A percentile compares a stretch with the other conserved stretches of the same genome.
Conservation (phyloP, 2,797 vertebrate species). For the Gephyroberyx darwinii region DNA sequence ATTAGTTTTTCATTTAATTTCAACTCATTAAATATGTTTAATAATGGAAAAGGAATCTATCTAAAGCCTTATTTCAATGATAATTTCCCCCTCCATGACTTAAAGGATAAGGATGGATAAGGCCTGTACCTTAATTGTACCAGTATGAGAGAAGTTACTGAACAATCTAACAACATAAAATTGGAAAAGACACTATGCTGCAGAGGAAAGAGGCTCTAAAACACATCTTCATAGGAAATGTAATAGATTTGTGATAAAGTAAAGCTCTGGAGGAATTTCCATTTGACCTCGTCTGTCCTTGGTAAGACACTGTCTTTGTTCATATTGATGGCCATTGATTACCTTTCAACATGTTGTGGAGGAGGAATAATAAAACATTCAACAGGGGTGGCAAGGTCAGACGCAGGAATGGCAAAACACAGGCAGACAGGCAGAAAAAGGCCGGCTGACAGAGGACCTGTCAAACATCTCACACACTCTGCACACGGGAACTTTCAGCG, state of each 20-base stretch:
- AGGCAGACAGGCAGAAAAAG: slow-evolving; percentile 16
- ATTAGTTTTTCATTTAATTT: neutral
- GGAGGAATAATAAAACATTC: slow-evolving; percentile 58
- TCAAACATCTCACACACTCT: slow-evolving; percentile 57
- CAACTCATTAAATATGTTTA: slow-evolving; percentile 13
- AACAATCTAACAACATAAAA: neutral
- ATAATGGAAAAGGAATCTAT: slow-evolving; percentile 18
- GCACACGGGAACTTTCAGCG: slow-evolving; percentile 28
- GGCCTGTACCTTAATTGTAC: slow-evolving; percentile 10
- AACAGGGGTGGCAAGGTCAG: slow-evolving; percentile 53
- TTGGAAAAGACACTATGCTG: too few species aligned
- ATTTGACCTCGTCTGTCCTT: slow-evolving; percentile 44
- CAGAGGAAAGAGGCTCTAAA: neutral
- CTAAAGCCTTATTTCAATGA: slow-evolving; percentile 17
- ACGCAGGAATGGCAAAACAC: slow-evolving; percentile 38
- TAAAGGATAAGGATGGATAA: slow-evolving; percentile 37
- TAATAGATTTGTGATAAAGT: slow-evolving; percentile 41
- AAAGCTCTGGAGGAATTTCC: slow-evolving; percentile 22
- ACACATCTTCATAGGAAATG: neutral
- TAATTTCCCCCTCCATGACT: neutral
- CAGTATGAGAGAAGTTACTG: slow-evolving; percentile 5
- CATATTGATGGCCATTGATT: slow-evolving; percentile 64
- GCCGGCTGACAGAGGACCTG: slow-evolving; percentile 50
- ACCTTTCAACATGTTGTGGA: slow-evolving; percentile 55
- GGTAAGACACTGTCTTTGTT: slow-evolving; percentile 30